phyloP scores from a whole-genome alignment of 2,113 vertebrate species.

The Trematocara unimaculatum region DNA sequence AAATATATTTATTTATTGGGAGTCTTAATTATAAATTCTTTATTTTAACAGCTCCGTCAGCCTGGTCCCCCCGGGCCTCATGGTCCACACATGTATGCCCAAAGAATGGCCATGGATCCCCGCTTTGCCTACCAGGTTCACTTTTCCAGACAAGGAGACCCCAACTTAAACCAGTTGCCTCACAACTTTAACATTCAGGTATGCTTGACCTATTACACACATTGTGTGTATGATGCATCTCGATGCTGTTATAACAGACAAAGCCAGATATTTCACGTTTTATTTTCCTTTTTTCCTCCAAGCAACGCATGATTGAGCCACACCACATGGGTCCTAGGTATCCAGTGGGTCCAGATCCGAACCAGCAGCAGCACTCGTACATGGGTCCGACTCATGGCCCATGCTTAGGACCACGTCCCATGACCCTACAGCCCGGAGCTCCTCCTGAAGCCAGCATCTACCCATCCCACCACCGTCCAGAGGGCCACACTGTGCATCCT shows the following conservation, averaged over 20 bases:
- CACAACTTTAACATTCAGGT: conserved; percentile 86
- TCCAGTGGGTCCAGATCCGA: conserved; percentile 65
- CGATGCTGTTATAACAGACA: not conserved
- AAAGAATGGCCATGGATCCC: conserved; percentile 77
- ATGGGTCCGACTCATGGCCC: conserved; percentile 76
- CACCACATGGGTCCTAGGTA: conserved; percentile 75
- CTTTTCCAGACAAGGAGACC: conserved; percentile 77
- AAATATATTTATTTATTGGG: not conserved
- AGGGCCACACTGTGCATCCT: conserved; percentile 55
- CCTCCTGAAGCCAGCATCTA: conserved; percentile 79
- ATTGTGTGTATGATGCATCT: not conserved
- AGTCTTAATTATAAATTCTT: not conserved
- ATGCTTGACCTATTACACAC: not conserved
- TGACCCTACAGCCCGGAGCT: conserved; percentile 76
- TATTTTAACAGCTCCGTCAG: conserved; percentile 50
- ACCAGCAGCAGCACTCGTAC: conserved; percentile 69
- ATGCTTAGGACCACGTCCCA: conserved; percentile 75
- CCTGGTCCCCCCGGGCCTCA: conserved; percentile 65
- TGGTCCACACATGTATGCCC: conserved; percentile 73
- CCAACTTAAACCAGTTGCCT: conserved; percentile 69
- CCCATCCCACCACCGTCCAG: conserved; percentile 66
- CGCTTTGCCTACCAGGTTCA: conserved; percentile 73
- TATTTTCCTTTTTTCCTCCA: not conserved
- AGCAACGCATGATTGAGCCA: conserved; percentile 76
- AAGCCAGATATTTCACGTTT: not conserved